Percentiles rank a stretch among this genome's conserved stretches.
Evolutionary conservation across 2,888 invertebrate genomes (phyloP).

Genomic region (Zhuqinia jingwanae): DNA sequence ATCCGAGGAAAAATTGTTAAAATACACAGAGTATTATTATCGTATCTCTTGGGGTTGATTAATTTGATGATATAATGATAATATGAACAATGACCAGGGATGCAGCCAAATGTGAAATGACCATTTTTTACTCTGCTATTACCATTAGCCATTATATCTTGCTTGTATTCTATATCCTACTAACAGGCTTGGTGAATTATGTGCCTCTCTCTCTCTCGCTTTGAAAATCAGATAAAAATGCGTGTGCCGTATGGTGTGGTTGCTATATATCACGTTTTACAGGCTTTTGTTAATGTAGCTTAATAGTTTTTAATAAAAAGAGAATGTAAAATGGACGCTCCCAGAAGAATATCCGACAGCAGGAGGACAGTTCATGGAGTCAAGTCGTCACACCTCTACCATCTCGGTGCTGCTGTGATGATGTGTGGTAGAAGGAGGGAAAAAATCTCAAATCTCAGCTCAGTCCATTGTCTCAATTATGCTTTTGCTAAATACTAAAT

Average conservation of each 20-base stretch:
- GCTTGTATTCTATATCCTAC: too few species aligned
- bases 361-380: too few species aligned
- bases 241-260: background rate
- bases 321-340: too few species aligned
- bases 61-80: background rate
- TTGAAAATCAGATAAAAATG: conserved; percentile 22
- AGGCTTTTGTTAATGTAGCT: background rate
- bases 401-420: conserved; percentile 5
- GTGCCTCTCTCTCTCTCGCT: background rate
- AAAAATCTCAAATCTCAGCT: too few species aligned
- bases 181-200: too few species aligned
- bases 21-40: too few species aligned
- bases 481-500: background rate
- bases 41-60: background rate
- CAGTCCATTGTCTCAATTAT: conserved; percentile 16
- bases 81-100: background rate
- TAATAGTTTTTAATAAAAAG: too few species aligned
- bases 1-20: too few species aligned
- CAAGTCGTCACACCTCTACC: conserved; percentile 31
- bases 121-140: too few species aligned
- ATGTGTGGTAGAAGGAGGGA: background rate
- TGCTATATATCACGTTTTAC: background rate
- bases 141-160: too few species aligned
- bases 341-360: too few species aligned
- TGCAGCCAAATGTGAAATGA: background rate